Conservation (phyloP, 1,140 invertebrate genomes). For the Bombus breviceps region DNA sequence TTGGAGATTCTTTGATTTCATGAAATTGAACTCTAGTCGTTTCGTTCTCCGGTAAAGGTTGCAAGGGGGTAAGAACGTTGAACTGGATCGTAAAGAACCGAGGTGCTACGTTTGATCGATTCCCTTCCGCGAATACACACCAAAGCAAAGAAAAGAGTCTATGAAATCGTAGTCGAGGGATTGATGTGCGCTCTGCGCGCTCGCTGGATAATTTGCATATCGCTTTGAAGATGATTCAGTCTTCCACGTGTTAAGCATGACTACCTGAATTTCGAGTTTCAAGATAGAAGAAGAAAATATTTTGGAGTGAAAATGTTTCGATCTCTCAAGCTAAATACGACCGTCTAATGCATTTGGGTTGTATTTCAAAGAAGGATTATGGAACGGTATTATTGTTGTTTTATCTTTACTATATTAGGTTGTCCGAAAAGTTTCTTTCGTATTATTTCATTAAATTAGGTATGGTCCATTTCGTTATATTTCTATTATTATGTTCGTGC, state of each 20-base stretch:
- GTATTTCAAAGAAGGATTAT: too few species aligned
- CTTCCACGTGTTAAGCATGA: too few species aligned
- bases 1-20: constrained; percentile 45
- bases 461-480: too few species aligned
- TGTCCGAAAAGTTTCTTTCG: too few species aligned
- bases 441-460: too few species aligned
- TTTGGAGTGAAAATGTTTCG: background rate
- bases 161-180: background rate
- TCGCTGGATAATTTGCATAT: background rate
- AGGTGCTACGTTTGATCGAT: constrained; percentile 24
- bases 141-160: background rate
- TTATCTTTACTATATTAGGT: too few species aligned
- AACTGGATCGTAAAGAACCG: background rate
- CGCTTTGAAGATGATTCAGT: background rate
- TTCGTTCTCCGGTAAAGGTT: constrained; percentile 21
- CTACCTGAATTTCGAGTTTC: background rate
- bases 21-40: constrained; percentile 57
- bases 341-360: too few species aligned
- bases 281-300: background rate
- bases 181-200: background rate
- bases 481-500: too few species aligned
- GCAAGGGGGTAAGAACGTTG: constrained; percentile 30
- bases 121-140: constrained; percentile 4
- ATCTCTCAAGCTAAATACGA: background rate
- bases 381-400: too few species aligned